A percentile compares a stretch with the other conserved stretches of the same genome.
These are phyloP conservation scores for Metallyticus violacea DNA, from an alignment of 2,888 invertebrate species.

Conservation along the genomic window DNA sequence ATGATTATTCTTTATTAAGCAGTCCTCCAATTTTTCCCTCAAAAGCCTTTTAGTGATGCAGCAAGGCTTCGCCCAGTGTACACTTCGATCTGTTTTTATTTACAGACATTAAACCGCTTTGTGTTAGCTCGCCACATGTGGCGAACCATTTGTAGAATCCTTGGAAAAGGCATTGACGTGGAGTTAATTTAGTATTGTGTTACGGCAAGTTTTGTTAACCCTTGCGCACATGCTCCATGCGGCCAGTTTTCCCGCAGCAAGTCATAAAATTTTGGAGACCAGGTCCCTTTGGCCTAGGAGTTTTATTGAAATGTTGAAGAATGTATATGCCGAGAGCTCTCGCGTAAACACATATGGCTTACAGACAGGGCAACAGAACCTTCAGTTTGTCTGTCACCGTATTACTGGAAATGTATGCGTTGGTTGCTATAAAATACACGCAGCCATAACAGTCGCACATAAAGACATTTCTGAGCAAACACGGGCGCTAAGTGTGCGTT, in stretches of 20 bases:
- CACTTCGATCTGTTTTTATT: too few relatives aligned
- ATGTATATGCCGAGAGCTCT: not conserved
- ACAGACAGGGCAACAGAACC: not conserved
- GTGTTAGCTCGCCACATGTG: too few relatives aligned
- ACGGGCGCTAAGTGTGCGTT: too few relatives aligned
- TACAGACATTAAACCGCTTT: too few relatives aligned
- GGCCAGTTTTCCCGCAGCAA: not conserved
- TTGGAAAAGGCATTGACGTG: not conserved
- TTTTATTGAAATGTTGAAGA: constrained; percentile 10
- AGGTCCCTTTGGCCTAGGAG: not conserved
- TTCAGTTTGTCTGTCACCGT: not conserved
- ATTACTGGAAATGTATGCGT: not conserved
- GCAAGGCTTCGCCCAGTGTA: too few relatives aligned
- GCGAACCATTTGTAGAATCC: not conserved
- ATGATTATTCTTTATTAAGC: too few relatives aligned
- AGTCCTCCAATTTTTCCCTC: too few relatives aligned
- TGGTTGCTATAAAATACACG: not conserved
- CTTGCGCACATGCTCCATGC: not conserved
- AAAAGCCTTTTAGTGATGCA: too few relatives aligned
- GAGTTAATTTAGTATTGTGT: not conserved
- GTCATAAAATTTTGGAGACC: not conserved
- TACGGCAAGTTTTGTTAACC: not conserved
- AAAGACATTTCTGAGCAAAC: too few relatives aligned
- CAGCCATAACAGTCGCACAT: not conserved
- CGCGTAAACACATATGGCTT: not conserved